Evolutionary conservation across 1,140 invertebrate species (phyloP), one percentile per base, ranked within the genome.

Genomic region (Lethrus apterus): DNA sequence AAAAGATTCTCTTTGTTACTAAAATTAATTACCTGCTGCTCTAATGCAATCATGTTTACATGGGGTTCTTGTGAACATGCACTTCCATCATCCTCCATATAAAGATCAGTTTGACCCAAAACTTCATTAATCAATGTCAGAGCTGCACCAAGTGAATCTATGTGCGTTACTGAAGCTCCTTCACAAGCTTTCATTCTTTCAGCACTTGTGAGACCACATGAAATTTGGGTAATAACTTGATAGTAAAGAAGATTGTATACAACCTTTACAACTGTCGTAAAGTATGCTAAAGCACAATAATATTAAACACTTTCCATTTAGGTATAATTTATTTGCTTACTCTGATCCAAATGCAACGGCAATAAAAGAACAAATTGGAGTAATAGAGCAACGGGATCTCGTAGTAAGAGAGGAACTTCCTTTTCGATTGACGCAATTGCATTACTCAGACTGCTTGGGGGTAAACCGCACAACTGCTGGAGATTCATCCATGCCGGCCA

Each of bases 241-340:
- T 93, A 84, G 67, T 89, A 93, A 30, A 85, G 71, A 29, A 94
- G 72, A 70, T 93, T 91, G 70, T 91, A 95, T 23, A 94, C 69
- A 51, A 84, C 79, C 62, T 86, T 83, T 0, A 94, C 83, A 48
- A 94, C 78, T 59, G 83, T 83, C 5, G 81, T 84, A 64, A 89
- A 93, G 65, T 93, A 91, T 15, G 81, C 90, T 92, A 67, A n/a
- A 29, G 29, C 17, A 3, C 3, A 7, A 42, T 14, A 11, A 29
- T 4, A n/a, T 42, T 11, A 15, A 21, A 33, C 17, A 14, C 13
- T 33, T 2, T 2, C 17, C 13, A 33, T 8, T 3, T 1, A 13
- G 13, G 2, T 1, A 13, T 11, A 7, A 2, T 11, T 23, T 20
- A 20, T 44, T 15, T 46, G 71, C 75, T 72, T 66, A 92, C 90